Base-by-base conservation (phyloP, 2,113 vertebrate genomes). In the Pelusios castaneus region DNA sequence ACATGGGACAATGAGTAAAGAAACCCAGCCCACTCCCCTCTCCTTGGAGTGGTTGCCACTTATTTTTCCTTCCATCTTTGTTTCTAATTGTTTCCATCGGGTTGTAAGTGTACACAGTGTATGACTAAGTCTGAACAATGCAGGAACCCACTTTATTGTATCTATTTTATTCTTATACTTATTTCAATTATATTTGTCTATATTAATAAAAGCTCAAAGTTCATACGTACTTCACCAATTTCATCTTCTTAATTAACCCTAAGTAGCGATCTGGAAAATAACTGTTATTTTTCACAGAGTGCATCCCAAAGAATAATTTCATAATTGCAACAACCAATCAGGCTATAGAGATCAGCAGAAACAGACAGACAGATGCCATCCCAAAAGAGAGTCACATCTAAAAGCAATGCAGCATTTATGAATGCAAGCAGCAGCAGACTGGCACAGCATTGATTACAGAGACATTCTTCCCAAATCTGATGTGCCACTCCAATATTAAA, bases 371-470 rank as follows among this genome's bases (percentile, higher is more conserved):
- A 13, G 29, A 25, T 1, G 5, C 25, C 52, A 67, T 82, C 52
- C 12, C 29, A 54, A 78, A 67, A 92, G 82, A 3, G 24, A 22
- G 81, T 84, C 49, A 54, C 51, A 22, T 60, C 93, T 81, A 49
- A 85, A 90, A 41, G 51, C 0, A 0, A 51, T 34, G 45, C 10
- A 34, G 43, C 2, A 77, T 91, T 54, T 82, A 45, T 56, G 58
- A 31, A 19, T 49, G 47, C 90, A 22, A 10, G 38, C 34, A 45
- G 49, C 2, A 10, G 8, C 0, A 0, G 25, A 34, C 47, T 85
- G 77, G 41, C 19, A 8, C 4, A 27, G 78, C 93, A 45, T 27
- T 92, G 56, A 82, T 54, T 94, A 58, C 25, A 49, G 19, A n/a
- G 41, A 4, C n/a, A 82, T 49, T 17, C 38, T 84, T 85, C 31